A percentile compares a stretch with the other conserved stretches of the same genome.
Evolutionary conservation across 2,888 invertebrate genomes (phyloP).

Genomic region (Pedicia rivosa): DNA sequence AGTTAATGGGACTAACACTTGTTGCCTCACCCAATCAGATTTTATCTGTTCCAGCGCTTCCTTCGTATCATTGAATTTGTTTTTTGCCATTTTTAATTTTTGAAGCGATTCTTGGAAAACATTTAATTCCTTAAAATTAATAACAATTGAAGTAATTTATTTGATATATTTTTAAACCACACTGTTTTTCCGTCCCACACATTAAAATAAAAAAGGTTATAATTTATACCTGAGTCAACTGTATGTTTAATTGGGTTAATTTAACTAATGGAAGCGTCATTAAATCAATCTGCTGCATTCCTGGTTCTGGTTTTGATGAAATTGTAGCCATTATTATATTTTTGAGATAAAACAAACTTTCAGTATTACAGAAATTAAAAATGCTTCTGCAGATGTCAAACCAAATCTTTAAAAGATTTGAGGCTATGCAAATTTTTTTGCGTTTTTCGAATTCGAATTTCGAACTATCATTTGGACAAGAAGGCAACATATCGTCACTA

Average conservation of each 20-base stretch:
- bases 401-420: no score
- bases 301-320: constrained; percentile 43
- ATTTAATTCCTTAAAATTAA: constrained; percentile 53
- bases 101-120: constrained; percentile 82
- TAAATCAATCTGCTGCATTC: constrained; percentile 64
- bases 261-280: constrained; percentile 65
- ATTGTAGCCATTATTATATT: constrained; percentile 20
- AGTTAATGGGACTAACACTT: constrained; percentile 84
- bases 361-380: no score
- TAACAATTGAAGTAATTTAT: neutral
- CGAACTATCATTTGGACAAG: no score
- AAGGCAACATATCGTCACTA: no score
- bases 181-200: neutral
- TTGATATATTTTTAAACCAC: neutral
- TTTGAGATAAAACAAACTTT: no score
- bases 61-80: constrained; percentile 76
- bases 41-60: constrained; percentile 69
- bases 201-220: neutral
- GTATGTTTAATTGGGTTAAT: constrained; percentile 68
- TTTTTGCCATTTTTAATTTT: constrained; percentile 77
- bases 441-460: no score
- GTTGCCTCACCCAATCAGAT: constrained; percentile 59
- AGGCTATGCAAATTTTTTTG: no score
- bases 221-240: constrained; percentile 59
- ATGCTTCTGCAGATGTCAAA: no score